Percentiles rank a stretch among this genome's conserved stretches.
Conservation (phyloP, 2,113 vertebrate genomes). For the Phoenicopterus ruber region DNA sequence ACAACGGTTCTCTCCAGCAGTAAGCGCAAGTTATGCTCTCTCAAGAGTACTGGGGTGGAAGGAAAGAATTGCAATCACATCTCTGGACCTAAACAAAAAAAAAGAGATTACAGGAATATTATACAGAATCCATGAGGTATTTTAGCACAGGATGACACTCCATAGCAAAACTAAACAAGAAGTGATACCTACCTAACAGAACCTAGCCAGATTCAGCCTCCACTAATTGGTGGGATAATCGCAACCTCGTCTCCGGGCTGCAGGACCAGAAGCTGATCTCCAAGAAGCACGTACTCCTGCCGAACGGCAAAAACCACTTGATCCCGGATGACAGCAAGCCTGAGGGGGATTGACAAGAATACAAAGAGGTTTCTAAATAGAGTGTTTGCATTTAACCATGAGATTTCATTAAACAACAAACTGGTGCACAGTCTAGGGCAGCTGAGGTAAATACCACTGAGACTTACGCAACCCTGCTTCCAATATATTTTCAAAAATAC, state of each 20-base stretch:
- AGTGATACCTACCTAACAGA: conserved; percentile 27
- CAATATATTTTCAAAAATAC: not conserved
- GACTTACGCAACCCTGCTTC: not conserved
- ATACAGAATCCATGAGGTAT: not conserved
- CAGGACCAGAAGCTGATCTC: conserved; percentile 80
- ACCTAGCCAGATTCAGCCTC: conserved; percentile 75
- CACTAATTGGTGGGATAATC: conserved; percentile 92
- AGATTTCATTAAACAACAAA: conserved; percentile 5
- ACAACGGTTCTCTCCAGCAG: not conserved
- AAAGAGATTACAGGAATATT: not conserved
- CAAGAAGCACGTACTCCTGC: conserved; percentile 88
- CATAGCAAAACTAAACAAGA: not conserved
- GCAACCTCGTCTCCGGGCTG: conserved; percentile 90
- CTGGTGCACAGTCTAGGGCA: not conserved
- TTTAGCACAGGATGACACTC: not conserved
- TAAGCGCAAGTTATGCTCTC: not conserved
- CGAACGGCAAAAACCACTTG: conserved; percentile 88
- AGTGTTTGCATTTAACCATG: not conserved
- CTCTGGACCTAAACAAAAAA: not conserved
- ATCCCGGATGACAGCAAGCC: conserved; percentile 77
- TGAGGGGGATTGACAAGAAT: conserved; percentile 21
- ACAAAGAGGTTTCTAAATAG: not conserved
- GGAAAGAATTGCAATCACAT: not conserved
- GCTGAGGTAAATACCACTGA: not conserved
- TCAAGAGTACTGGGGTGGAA: not conserved